phyloP scores from a whole-genome alignment of 2,113 vertebrate species.

The human region GRCh38 chr15:24930001-24930500 shows the following conservation, averaged over 20 bases:
- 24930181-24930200: background rate
- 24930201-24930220: background rate
- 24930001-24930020: no score
- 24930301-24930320: background rate
- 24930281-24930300: background rate
- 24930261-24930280: background rate
- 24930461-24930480: no score
- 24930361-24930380: background rate
- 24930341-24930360: background rate
- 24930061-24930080: no score
- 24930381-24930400: background rate
- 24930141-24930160: no score
- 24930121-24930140: no score
- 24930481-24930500: no score
- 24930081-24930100: no score
- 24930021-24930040: no score
- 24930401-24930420: background rate
- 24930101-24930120: no score
- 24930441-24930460: background rate
- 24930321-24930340: background rate
- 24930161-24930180: background rate
- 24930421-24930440: background rate
- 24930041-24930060: no score
- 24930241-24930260: background rate
- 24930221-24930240: background rate